Conservation (phyloP, 2,113 vertebrate species). For the Sialia sialis region DNA sequence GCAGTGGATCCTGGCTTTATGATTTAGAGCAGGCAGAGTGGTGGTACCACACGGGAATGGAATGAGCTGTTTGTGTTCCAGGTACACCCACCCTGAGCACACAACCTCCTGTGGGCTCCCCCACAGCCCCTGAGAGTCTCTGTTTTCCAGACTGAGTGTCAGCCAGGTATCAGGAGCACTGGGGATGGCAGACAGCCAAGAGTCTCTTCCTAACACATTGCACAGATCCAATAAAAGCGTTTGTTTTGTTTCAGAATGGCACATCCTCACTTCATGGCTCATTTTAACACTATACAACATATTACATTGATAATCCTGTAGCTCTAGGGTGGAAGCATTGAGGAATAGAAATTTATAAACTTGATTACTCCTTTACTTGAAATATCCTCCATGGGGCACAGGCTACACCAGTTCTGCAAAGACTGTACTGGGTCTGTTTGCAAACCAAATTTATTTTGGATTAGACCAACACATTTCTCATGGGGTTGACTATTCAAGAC, state of each 20-base stretch:
- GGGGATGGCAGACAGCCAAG: background rate
- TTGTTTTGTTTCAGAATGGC: background rate
- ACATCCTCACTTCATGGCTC: background rate
- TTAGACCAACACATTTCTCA: background rate
- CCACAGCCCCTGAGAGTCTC: background rate
- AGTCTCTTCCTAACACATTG: background rate
- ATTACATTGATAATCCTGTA: background rate
- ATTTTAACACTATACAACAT: background rate
- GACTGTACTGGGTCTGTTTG: background rate
- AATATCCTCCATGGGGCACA: fast-evolving
- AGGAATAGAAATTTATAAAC: background rate
- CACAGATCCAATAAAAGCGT: background rate
- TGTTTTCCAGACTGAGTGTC: background rate
- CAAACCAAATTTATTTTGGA: background rate
- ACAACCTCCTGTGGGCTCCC: background rate
- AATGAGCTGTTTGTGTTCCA: background rate
- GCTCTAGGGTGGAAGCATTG: background rate
- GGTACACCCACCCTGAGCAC: background rate
- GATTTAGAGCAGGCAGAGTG: background rate
- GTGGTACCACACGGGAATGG: background rate
- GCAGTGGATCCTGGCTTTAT: background rate
- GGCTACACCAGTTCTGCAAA: background rate
- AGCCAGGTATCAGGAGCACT: background rate
- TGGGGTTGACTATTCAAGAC: background rate
- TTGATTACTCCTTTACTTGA: background rate